A percentile compares a stretch with the other conserved stretches of the same genome.
These are phyloP conservation scores for Tangara arthus DNA, from an alignment of 2,797 vertebrate species.

Conservation along the genomic window DNA sequence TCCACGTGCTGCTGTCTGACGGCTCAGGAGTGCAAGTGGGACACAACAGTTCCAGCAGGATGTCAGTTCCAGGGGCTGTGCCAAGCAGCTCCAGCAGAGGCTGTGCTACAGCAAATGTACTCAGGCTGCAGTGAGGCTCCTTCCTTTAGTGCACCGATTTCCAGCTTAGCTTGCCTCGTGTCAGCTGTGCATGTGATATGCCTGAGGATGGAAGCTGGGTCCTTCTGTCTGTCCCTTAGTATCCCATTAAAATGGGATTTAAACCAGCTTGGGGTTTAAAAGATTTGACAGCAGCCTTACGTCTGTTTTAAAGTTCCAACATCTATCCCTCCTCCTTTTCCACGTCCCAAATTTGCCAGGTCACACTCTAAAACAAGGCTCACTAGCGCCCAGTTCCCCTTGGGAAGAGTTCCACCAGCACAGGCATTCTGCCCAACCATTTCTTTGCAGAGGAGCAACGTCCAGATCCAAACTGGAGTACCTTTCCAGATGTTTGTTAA, in stretches of 20 bases:
- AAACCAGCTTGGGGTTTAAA: not conserved
- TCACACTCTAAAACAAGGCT: not conserved
- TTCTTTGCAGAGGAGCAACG: not conserved
- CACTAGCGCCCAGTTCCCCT: fast-evolving
- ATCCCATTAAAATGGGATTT: not conserved
- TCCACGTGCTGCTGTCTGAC: not conserved
- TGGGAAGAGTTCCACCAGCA: not conserved
- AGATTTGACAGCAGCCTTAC: not conserved
- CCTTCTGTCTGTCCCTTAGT: not conserved
- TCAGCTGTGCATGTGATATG: not conserved
- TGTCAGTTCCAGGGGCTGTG: not conserved
- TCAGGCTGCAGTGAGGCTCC: not conserved
- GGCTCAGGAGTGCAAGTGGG: not conserved
- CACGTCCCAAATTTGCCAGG: not conserved
- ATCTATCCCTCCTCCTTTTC: not conserved
- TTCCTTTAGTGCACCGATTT: not conserved
- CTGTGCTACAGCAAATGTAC: not conserved
- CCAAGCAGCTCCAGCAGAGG: not conserved
- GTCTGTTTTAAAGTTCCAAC: not conserved
- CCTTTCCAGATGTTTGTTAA: not conserved
- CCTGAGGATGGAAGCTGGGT: not conserved
- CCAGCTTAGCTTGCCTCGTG: not conserved
- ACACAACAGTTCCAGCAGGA: not conserved
- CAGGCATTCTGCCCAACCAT: fast-evolving
- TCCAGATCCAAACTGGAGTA: not conserved